Conservation (phyloP, 2,888 invertebrate genomes). For the Campoplex nolae region DNA sequence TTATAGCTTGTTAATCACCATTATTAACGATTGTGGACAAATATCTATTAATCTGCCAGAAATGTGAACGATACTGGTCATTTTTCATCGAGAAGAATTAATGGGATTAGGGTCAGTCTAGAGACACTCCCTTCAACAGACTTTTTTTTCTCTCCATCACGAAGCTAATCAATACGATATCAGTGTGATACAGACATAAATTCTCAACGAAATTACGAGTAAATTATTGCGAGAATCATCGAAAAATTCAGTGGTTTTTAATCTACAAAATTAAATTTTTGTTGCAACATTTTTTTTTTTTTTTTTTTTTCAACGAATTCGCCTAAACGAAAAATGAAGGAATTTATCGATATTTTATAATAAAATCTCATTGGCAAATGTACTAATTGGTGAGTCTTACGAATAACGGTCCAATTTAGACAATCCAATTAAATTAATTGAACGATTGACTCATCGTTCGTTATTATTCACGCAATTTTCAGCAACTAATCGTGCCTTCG, state of each 20-base stretch:
- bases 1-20: constrained; percentile 24
- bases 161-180: constrained; percentile 48
- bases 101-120: constrained; percentile 49
- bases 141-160: constrained; percentile 28
- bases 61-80: constrained; percentile 6
- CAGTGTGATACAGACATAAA: constrained; percentile 10
- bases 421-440: neutral
- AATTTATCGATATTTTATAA: neutral
- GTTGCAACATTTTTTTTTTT: neutral
- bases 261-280: neutral
- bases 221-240: neutral
- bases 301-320: neutral
- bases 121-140: constrained; percentile 59
- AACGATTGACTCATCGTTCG: neutral
- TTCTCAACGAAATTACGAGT: neutral
- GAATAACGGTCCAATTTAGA: neutral
- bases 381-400: neutral
- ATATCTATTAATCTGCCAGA: constrained; percentile 31
- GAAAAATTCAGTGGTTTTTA: neutral
- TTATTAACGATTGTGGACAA: constrained; percentile 7
- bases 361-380: too few relatives aligned
- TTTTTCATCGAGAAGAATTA: constrained; percentile 35
- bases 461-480: neutral
- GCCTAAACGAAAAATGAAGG: neutral
- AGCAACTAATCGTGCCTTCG: too few relatives aligned